A percentile compares a stretch with the other conserved stretches of the same genome.
These are phyloP conservation scores for Eupithecia inturbata DNA, from an alignment of 2,888 invertebrate species.

Conservation along the genomic window DNA sequence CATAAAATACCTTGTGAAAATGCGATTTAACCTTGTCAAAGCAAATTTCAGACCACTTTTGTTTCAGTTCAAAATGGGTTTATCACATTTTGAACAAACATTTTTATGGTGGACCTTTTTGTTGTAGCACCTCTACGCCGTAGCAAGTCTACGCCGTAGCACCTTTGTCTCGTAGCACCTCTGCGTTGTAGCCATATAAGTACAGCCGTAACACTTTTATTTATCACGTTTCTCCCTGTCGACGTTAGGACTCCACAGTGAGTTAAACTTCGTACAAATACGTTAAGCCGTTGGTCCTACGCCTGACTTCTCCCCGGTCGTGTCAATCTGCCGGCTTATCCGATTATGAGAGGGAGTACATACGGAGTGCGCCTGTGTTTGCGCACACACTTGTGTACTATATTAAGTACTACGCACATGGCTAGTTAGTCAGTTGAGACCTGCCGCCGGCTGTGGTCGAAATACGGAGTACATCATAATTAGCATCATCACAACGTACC, in stretches of 20 bases:
- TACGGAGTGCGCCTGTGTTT: background rate
- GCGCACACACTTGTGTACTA: too few relatives aligned
- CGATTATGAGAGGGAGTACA: background rate
- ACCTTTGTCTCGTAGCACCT: background rate
- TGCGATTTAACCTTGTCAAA: background rate
- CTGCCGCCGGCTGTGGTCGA: too few relatives aligned
- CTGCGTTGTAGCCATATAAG: slow-evolving; percentile 25
- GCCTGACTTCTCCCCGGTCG: background rate
- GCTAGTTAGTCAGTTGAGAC: too few relatives aligned
- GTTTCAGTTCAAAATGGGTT: background rate
- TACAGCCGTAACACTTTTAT: background rate
- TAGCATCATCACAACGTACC: background rate
- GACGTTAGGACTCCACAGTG: background rate
- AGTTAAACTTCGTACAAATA: background rate
- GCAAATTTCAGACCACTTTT: background rate
- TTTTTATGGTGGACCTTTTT: background rate
- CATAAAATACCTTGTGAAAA: background rate
- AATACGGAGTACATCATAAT: background rate
- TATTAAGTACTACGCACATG: background rate
- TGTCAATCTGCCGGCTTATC: background rate
- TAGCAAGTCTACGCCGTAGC: slow-evolving; percentile 13
- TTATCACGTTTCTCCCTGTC: background rate
- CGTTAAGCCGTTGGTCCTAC: background rate
- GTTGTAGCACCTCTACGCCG: background rate
- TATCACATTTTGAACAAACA: background rate